Evolutionary conservation across 1,140 invertebrate species (phyloP), one percentile per base, ranked within the genome.

Genomic region (Drosophila sp.): DNA sequence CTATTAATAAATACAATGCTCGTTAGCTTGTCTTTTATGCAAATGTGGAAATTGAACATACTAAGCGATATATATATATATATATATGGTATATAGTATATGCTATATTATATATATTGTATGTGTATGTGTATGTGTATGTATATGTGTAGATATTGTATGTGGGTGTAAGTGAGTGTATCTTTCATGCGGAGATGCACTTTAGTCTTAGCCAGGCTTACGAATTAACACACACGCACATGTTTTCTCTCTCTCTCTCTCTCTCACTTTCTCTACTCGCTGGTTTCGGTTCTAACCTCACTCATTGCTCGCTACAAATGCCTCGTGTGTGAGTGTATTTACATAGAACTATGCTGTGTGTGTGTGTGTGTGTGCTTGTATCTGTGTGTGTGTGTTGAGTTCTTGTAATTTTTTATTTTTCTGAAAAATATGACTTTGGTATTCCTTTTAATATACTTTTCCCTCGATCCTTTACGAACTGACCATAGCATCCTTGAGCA

Each of bases 361-460:
- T 54, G 34, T 69, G 64, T 76, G 16, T 18, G 11, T 51, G 34
- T 70, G 51, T 72, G 36, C 58, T 27, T 50, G 11, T 64, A 41
- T 58, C 54, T 46, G 38, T 72, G 46, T 77, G 58, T 57, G 63
- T 58, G 34, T 70, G 51, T 80, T 46, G 40, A 50, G n/a, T 32
- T 53, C 32, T 53, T 53, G 2, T 34, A 14, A 4, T 36, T 6
- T 61, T 51, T 40, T 89, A 89, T 89, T 89, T 89, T 89, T 89
- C 84, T 89, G 76, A 89, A 89, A 89, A 89, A 89, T 89, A 89
- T 89, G 80, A 89, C 84, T 89, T 89, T 89, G 84, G 84, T 84
- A 89, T 89, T 90, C 77, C 82, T 64, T 76, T 57, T 36, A 34
- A 27, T 53, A 57, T 66, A 25, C 38, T 43, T 34, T 27, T 62